phyloP scores from a whole-genome alignment of 2,888 invertebrate species.

The Schizaphis graminum region DNA sequence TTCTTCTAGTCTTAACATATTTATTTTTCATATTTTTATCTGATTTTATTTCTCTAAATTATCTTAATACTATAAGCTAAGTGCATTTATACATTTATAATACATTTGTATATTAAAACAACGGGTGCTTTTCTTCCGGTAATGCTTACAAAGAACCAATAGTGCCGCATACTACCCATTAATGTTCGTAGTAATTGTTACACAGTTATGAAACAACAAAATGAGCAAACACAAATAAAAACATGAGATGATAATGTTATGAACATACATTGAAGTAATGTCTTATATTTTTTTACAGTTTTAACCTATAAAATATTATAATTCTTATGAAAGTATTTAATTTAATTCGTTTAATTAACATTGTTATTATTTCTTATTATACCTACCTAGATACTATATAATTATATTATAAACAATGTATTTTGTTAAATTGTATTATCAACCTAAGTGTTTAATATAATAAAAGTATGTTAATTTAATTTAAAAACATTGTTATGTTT shows the following conservation, averaged over 20 bases:
- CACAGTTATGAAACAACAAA: background rate
- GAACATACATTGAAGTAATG: background rate
- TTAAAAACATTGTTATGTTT: background rate
- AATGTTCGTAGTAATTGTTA: background rate
- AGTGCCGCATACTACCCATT: background rate
- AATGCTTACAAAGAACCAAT: background rate
- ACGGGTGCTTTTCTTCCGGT: background rate
- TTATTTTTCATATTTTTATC: background rate
- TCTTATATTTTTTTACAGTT: conserved; percentile 8
- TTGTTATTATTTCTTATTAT: background rate
- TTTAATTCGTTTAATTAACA: background rate
- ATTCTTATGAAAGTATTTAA: background rate
- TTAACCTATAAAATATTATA: background rate
- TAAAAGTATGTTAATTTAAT: too few species aligned
- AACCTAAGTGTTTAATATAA: too few species aligned
- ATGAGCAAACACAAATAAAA: background rate
- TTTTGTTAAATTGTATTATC: background rate
- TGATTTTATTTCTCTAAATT: background rate
- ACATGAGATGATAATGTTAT: background rate
- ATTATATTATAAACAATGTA: background rate
- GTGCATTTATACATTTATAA: conserved; percentile 4
- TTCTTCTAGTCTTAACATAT: background rate
- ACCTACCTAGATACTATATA: background rate
- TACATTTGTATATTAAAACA: conserved; percentile 24
- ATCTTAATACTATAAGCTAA: conserved; percentile 8